A percentile compares a stretch with the other conserved stretches of the same genome.
phyloP scores from a whole-genome alignment of 2,888 invertebrate species.

The Lasioglossum marginatum region DNA sequence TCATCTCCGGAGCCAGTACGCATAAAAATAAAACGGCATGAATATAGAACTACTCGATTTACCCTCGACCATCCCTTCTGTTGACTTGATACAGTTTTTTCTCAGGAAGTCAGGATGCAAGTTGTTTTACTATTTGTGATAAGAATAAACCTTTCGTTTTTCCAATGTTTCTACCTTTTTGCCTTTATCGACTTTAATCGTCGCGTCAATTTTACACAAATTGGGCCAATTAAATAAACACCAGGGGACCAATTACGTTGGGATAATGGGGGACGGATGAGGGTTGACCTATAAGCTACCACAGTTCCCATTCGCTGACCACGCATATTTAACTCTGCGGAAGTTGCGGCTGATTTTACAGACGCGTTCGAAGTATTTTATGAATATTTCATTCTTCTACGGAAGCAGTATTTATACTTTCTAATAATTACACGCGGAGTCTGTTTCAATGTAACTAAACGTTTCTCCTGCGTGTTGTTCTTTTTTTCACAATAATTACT shows the following conservation, averaged over 20 bases:
- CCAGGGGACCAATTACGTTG: constrained; percentile 3
- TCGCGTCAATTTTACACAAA: not conserved
- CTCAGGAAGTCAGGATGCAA: not conserved
- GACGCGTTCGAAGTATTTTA: not conserved
- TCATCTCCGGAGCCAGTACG: not conserved
- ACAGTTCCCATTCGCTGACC: constrained; percentile 1
- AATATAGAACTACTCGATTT: not conserved
- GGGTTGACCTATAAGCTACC: constrained; percentile 7
- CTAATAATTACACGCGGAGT: not conserved
- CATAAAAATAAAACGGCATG: not conserved
- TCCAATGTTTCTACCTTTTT: not conserved
- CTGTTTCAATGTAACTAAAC: not conserved
- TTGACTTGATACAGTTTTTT: not conserved
- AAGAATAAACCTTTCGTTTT: not conserved
- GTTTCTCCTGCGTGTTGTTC: not conserved
- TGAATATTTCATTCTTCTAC: not conserved
- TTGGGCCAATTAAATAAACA: constrained; percentile 5
- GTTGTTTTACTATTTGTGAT: not conserved
- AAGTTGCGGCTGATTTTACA: constrained; percentile 7
- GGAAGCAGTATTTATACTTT: not conserved
- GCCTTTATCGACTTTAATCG: not conserved
- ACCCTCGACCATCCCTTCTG: not conserved
- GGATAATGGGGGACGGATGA: constrained; percentile 5
- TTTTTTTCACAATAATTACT: not conserved
- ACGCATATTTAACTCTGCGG: constrained; percentile 6